Percentiles rank a stretch among this genome's conserved stretches.
Conservation (phyloP, 92 coral and sea anemone genomes). For the Epizoanthus fatuus region DNA sequence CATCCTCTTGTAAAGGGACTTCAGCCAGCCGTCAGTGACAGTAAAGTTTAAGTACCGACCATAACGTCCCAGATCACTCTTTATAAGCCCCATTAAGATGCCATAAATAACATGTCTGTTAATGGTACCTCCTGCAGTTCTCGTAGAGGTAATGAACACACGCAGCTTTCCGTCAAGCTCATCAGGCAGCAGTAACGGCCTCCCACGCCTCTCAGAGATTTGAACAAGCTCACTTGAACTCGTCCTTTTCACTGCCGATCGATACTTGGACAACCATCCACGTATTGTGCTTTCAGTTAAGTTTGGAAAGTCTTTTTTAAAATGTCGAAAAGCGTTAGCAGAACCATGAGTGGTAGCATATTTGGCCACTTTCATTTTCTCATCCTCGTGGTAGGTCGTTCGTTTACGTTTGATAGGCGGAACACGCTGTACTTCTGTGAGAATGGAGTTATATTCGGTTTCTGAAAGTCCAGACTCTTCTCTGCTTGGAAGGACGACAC, state of each 20-base stretch:
- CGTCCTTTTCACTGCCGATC: constrained; percentile 15
- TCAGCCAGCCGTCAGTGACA: constrained; percentile 60
- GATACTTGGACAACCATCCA: constrained; percentile 21
- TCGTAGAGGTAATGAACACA: constrained; percentile 55
- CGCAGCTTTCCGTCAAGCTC: constrained; percentile 51
- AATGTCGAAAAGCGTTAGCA: constrained; percentile 16
- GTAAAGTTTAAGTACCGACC: constrained; percentile 53
- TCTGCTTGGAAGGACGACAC: constrained; percentile 37
- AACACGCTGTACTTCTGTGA: constrained; percentile 23
- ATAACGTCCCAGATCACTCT: constrained; percentile 59
- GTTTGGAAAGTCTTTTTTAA: constrained; percentile 45
- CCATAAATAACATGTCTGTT: constrained; percentile 62
- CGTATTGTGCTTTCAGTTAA: constrained; percentile 45
- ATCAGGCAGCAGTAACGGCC: constrained; percentile 35
- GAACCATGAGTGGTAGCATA: neutral
- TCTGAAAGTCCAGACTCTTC: constrained; percentile 48
- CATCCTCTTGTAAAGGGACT: constrained; percentile 64
- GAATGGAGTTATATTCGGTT: constrained; percentile 44
- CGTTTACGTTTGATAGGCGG: constrained; percentile 19
- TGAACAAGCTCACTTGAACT: constrained; percentile 15
- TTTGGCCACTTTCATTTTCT: constrained; percentile 46
- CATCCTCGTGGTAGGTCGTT: constrained; percentile 56
- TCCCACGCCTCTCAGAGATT: constrained; percentile 39
- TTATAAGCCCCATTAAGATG: constrained; percentile 60
- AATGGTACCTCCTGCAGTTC: constrained; percentile 59